These are phyloP conservation scores for Linnaemya vulpina DNA, from an alignment of 2,888 invertebrate species.

Conservation along the genomic window DNA sequence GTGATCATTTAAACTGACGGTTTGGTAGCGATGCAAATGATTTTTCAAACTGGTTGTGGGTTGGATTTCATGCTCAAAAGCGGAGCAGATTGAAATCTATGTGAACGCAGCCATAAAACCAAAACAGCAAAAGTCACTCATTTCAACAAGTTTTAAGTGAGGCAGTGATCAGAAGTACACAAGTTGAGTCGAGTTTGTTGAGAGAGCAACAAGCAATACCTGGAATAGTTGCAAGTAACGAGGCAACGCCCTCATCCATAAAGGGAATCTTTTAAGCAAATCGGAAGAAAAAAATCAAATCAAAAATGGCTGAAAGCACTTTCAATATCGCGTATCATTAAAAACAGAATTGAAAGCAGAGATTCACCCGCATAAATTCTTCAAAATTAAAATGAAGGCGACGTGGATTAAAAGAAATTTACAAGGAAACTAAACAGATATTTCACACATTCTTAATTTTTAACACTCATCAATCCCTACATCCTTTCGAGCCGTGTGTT, in stretches of 20 bases:
- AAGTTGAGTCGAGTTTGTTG: conserved; percentile 40
- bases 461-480: conserved; percentile 65
- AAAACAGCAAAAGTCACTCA: conserved; percentile 60
- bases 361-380: background rate
- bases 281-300: background rate
- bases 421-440: conserved; percentile 12
- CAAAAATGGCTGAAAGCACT: conserved; percentile 58
- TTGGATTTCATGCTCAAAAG: conserved; percentile 44
- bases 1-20: background rate
- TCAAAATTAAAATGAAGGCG: background rate
- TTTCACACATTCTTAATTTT: conserved; percentile 62
- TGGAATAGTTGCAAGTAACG: conserved; percentile 23
- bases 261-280: background rate
- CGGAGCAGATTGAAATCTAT: conserved; percentile 39
- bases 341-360: background rate
- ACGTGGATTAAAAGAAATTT: conserved; percentile 1
- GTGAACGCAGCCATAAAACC: conserved; percentile 31
- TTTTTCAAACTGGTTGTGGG: conserved; percentile 63
- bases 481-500: conserved; percentile 52
- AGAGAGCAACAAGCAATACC: background rate
- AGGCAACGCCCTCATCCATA: conserved; percentile 54
- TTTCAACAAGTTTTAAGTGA: conserved; percentile 58
- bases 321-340: background rate
- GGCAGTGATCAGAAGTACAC: conserved; percentile 1
- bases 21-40: conserved; percentile 18